Evolutionary conservation across 2,888 invertebrate genomes (phyloP).

Genomic region (Athetis lepigone): DNA sequence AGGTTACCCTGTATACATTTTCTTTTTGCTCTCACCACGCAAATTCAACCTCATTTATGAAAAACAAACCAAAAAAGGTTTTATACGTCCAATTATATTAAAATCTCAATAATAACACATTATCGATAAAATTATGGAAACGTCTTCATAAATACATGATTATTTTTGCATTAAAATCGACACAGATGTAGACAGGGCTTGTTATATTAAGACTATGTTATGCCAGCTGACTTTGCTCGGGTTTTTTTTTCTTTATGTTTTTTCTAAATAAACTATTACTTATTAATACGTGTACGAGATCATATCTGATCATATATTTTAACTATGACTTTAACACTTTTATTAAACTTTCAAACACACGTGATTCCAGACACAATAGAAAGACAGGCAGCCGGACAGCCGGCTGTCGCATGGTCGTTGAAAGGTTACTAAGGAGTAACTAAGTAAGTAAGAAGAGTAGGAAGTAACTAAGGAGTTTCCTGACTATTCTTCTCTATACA

Average conservation of each 20-base stretch:
- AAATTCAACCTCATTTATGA: constrained; percentile 21
- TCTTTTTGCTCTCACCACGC: constrained; percentile 20
- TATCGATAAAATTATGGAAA: constrained; percentile 61
- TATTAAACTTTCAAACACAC: too few relatives aligned
- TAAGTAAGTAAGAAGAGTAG: too few relatives aligned
- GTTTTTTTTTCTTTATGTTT: background rate
- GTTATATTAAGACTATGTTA: constrained; percentile 20
- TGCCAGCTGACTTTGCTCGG: constrained; percentile 19
- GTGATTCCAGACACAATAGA: too few relatives aligned
- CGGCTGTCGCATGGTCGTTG: too few relatives aligned
- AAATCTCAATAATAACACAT: constrained; percentile 60
- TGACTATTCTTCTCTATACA: too few relatives aligned
- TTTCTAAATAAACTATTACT: background rate
- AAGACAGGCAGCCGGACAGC: too few relatives aligned
- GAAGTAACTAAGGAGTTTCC: too few relatives aligned
- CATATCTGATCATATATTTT: too few relatives aligned
- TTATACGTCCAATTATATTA: constrained; percentile 55
- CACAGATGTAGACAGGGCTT: constrained; percentile 30
- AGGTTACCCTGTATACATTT: background rate
- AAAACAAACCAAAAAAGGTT: constrained; percentile 32
- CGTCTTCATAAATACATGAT: constrained; percentile 59
- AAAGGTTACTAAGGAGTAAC: too few relatives aligned
- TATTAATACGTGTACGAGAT: too few relatives aligned
- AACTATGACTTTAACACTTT: too few relatives aligned
- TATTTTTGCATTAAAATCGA: constrained; percentile 59